These are phyloP conservation scores for Melopsittacus undulatus DNA, from an alignment of 2,797 vertebrate genomes.

Conservation along the genomic window DNA sequence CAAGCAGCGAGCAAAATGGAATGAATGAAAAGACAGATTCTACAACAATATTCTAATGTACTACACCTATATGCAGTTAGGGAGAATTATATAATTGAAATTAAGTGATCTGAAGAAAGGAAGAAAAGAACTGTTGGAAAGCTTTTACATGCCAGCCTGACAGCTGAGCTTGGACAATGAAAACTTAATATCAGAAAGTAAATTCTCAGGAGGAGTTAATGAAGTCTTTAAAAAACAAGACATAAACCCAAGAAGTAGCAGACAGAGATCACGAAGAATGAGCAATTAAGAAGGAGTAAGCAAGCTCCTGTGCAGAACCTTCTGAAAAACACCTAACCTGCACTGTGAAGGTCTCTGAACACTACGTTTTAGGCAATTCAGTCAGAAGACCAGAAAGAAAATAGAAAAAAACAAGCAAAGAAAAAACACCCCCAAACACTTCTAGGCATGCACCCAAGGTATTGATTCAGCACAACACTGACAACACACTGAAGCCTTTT, in stretches of 20 bases:
- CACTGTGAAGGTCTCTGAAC: background rate
- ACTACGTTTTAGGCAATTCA: background rate
- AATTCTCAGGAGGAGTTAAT: background rate
- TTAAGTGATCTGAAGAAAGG: conserved; percentile 53
- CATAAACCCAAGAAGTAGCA: background rate
- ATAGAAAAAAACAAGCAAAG: background rate
- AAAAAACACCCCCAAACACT: accelerated
- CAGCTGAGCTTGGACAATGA: background rate
- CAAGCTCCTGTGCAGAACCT: background rate
- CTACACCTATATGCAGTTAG: conserved; percentile 52
- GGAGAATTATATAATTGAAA: conserved; percentile 57
- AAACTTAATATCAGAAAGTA: background rate
- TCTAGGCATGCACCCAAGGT: background rate
- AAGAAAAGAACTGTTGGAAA: background rate
- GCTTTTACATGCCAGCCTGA: background rate
- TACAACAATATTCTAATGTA: conserved; percentile 27
- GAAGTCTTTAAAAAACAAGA: background rate
- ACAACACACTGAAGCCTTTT: background rate
- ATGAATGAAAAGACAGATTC: conserved; percentile 41
- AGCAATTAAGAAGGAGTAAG: background rate
- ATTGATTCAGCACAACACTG: background rate
- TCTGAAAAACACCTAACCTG: background rate
- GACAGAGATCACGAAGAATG: background rate
- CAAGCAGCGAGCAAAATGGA: conserved; percentile 51
- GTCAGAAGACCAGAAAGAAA: background rate